Evolutionary conservation across 2,797 vertebrate genomes (phyloP), one percentile per base, ranked within the genome.

Genomic region (Micrastur ruficollis): DNA sequence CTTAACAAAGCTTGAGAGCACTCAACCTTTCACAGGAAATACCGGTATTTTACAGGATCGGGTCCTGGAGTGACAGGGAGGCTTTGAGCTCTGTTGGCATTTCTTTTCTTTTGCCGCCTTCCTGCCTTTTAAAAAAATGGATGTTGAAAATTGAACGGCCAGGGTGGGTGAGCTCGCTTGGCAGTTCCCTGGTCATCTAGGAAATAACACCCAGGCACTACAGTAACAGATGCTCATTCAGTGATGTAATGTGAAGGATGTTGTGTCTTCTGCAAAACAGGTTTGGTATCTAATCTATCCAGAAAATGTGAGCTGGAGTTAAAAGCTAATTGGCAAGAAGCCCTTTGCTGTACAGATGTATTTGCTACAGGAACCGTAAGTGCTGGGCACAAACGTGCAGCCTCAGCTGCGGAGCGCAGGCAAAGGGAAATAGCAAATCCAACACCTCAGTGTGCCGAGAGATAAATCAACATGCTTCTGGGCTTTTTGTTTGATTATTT

Each of bases 151-250:
- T 58, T 15, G 52, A 81, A 78, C 73, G 71, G 73, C 87, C 4
- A 0, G n/a, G 76, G 76, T 91, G 89, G 65, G 93, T 87, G 88
- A 95, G 72, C 91, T 90, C 81, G 58, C 91, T 93, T 80, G 84
- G 88, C 78, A 66, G 71, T 87, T 92, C 90, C 94, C 96, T 95
- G 90, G 97, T 97, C 97, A 96, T 98, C 98, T 97, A 97, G 97
- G 97, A 98, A 97, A 97, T 96, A 97, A 97, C 96, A 95, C 95
- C 94, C 96, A 95, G 95, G 97, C 75, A 18, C 97, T 97, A 49
- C 83, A 95, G 97, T 97, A 97, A 97, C 98, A 96, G 97, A 98
- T 97, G 98, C 97, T 98, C 93, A 90, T 97, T 98, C 95, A 96
- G 95, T 90, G 96, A 96, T 95, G 90, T 89, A 90, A 85, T 38